Evolutionary conservation across 2,113 vertebrate genomes (phyloP).

Genomic region (Chloropsis hardwickii): DNA sequence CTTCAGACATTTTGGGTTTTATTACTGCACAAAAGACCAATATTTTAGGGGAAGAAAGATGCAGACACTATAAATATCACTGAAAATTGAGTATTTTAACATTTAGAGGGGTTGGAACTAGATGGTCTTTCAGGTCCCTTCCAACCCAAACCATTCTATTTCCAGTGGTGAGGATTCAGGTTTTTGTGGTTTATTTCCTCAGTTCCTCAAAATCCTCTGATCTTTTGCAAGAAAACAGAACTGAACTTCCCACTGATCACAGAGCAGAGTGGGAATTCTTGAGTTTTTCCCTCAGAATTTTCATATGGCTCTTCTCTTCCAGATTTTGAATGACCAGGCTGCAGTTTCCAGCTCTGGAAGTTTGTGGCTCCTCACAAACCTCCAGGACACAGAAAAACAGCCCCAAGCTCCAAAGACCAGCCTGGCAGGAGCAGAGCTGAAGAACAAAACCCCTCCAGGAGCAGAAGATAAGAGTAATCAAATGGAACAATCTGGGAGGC

Average conservation of each 20-base stretch:
- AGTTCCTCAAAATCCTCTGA: background rate
- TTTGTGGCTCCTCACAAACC: background rate
- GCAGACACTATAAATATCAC: background rate
- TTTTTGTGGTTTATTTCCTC: background rate
- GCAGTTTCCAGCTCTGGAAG: background rate
- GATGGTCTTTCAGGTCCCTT: background rate
- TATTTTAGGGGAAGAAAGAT: background rate
- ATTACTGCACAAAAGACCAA: rapidly evolving
- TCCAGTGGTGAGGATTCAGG: background rate
- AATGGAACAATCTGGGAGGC: background rate
- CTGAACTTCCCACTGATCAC: background rate
- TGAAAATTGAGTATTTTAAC: background rate
- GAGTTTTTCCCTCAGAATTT: background rate
- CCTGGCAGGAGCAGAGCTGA: background rate
- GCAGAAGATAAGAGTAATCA: background rate
- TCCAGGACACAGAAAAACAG: background rate
- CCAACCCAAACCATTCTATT: background rate
- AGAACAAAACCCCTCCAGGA: background rate
- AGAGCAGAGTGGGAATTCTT: background rate
- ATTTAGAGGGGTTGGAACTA: background rate
- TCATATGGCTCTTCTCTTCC: background rate
- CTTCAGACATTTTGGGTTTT: background rate
- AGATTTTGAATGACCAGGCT: background rate
- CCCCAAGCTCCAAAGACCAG: background rate
- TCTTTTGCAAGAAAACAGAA: background rate